A percentile compares a stretch with the other conserved stretches of the same genome.
phyloP scores from a whole-genome alignment of 2,797 vertebrate species.

The Xenopus petersii region DNA sequence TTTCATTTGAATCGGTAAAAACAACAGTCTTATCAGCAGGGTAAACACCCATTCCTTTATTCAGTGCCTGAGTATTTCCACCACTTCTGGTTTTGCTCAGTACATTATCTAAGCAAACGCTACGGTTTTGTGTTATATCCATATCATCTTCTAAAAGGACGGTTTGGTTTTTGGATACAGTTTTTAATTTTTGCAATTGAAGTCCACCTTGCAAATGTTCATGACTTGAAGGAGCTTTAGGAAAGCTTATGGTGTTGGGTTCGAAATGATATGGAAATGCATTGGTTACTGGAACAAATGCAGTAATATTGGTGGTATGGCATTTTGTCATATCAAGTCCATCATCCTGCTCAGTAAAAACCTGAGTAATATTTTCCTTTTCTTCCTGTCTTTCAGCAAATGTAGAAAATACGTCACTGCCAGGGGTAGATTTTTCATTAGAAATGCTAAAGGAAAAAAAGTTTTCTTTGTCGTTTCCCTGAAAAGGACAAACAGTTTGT shows the following conservation, averaged over 20 bases:
- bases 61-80: background rate
- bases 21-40: conserved; percentile 52
- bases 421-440: background rate
- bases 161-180: background rate
- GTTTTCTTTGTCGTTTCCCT: conserved; percentile 19
- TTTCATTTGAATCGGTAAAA: conserved; percentile 56
- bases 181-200: background rate
- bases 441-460: background rate
- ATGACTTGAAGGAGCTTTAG: background rate
- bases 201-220: background rate
- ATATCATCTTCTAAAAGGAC: conserved; percentile 11
- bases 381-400: conserved; percentile 33
- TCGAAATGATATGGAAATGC: background rate
- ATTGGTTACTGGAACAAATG: conserved; percentile 8
- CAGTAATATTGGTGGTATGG: conserved; percentile 50
- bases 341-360: conserved; percentile 56
- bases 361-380: conserved; percentile 51
- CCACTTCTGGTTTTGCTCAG: no score
- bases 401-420: conserved; percentile 8
- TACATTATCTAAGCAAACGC: conserved; percentile 24
- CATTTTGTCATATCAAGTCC: conserved; percentile 61
- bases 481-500: background rate
- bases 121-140: conserved; percentile 15
- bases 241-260: background rate
- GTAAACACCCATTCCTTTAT: no score